Evolutionary conservation across 2,113 vertebrate species (phyloP), one percentile per base, ranked within the genome.

Genomic region (Prunella himalayana): DNA sequence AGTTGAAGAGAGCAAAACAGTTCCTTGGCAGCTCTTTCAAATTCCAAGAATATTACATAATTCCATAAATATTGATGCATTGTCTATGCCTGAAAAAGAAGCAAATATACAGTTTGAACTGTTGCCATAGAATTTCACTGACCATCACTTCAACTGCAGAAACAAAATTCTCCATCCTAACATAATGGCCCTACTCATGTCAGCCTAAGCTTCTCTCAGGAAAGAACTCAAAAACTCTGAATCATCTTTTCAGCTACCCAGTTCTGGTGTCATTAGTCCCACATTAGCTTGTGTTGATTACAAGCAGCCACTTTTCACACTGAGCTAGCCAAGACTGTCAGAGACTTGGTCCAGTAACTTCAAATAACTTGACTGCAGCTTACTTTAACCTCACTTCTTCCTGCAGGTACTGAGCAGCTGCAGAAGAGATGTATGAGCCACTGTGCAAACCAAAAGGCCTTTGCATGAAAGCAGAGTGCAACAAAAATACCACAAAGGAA

Each of bases 41-140:
- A 96, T 92, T 97, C 91, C 94, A 89, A 47, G 41, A 94, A 82
- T 72, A 91, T 9, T 94, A 61, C 77, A 71, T 81, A 92, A 92
- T 86, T 95, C 79, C 80, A 95, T 72, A 96, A 95, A 95, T 96
- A 84, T 95, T 94, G 92, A 86, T 94, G 90, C 86, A 94, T 82
- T 95, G 82, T 95, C 84, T 92, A 77, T 88, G 61, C 70, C 65
- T 97, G 86, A 82, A 92, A 96, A 81, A 69, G 93, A 90, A 79
- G 69, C 60, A 84, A 92, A 92, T 75, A 92, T 1, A 96, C 60
- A 92, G 82, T 78, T 75, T 96, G 92, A 96, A 92, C 35, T 59
- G 20, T 47, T 92, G 88, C 93, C 86, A 75, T 22, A 94, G 79
- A 92, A 92, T 96, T 92, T 96, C 88, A 94, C 60, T 97, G 96